Evolutionary conservation across 2,888 invertebrate species (phyloP), one percentile per base, ranked within the genome.

Genomic region (Baccha elongata): DNA sequence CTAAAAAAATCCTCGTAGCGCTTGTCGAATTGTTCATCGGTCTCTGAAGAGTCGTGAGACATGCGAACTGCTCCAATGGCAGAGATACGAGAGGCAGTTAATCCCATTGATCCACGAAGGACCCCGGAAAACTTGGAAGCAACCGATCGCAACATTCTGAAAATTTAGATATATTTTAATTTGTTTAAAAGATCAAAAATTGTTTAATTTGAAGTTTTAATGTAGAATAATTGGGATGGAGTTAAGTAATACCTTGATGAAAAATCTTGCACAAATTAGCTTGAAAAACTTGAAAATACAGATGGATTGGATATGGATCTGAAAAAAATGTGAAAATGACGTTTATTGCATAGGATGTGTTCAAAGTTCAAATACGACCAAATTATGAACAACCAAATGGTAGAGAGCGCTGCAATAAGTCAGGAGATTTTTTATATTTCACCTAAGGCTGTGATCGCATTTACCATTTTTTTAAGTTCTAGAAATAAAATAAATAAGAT

Each of bases 1-100:
- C 94, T 96, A 92, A 98, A 97, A 91, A 93, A 98, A 46, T 93
- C 92, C 89, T 95, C 95, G 90, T 95, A 97, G 91, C 94, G 94
- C 86, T 92, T 91, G 91, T 98, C 97, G 91, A 97, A 97, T 88
- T 96, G 95, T 88, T 96, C 97, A 85, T 96, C 96, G 40, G 95
- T 93, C 91, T 97, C 96, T 21, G 92, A 92, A 44, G 92, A 89
- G 10, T 91, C 92, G 86, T 93, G 93, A 13, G 90, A 85, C 83
- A 78, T 83, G 68, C 90, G 88, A 13, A 90, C 91, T 32, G 88
- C 87, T 13, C 87, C 88, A 62, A 88, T 78, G n/a, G 87, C 86
- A 3, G 88, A 85, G 17, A 87, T 84, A 50, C 90, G 89, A n/a
- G 87, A 83, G 62, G 87, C 86, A 21, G 87, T 85, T 3, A 86